Evolutionary conservation across 2,113 vertebrate genomes (phyloP), one percentile per base, ranked within the genome.

Genomic region (Oncorhynchus nerka): DNA sequence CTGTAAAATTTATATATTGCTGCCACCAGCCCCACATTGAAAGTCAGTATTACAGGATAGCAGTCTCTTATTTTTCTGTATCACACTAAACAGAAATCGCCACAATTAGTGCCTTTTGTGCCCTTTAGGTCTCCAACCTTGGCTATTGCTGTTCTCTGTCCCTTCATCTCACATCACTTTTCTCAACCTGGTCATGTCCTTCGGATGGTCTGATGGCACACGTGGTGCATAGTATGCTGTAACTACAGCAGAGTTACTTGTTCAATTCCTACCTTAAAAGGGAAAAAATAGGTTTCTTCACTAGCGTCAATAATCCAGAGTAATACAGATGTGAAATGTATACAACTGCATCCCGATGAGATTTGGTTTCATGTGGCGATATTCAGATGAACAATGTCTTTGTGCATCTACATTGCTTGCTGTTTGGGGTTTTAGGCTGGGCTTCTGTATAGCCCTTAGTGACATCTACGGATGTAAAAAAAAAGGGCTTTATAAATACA

Each of bases 61-160:
- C 15, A 32, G 67, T 74, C 48, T 8, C 2, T 13, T 22, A 39
- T 51, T 2, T n/a, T 61, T 68, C 22, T n/a, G 55, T 24, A 24
- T 45, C 45, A 71, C 3, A 45, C 64, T 24, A 75, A 78, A 85
- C 85, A 76, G 86, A 16, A 55, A 55, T 85, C 64, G 4, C 77
- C 82, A 75, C 82, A 48, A 68, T 78, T 61, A 83, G 90, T 91
- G 90, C 90, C 90, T 91, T 88, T 64, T 48, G 68, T 74, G 70
- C 22, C 73, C 73, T n/a, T 19, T 59, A 62, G 81, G 55, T 76
- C 6, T 30, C 26, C 26, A 39, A 30, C 24, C 22, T 9, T 12
- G 13, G 57, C 12, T 74, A 20, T 81, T 45, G 55, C 68, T 74
- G 66, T 82, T 78, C 57, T 74, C 3, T 71, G 73, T 77, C 59